Evolutionary conservation across 2,888 invertebrate genomes (phyloP).

Genomic region (Adela reaumurella): DNA sequence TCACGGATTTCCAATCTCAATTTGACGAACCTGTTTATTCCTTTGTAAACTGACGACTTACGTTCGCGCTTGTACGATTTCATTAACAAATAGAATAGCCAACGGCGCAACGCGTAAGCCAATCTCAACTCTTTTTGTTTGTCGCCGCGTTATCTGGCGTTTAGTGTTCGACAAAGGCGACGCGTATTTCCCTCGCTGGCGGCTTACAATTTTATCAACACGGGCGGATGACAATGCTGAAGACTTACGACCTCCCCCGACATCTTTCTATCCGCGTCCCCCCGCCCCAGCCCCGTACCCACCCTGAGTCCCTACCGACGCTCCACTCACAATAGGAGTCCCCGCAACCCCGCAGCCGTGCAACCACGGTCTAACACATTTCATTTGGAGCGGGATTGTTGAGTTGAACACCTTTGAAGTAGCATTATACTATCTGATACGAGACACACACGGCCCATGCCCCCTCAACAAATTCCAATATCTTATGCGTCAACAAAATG

Average conservation of each 20-base stretch:
- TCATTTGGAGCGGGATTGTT: background rate
- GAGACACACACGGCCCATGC: background rate
- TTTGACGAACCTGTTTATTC: background rate
- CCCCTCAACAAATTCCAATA: no score
- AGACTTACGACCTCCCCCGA: background rate
- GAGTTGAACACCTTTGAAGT: background rate
- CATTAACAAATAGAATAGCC: no score
- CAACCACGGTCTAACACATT: background rate
- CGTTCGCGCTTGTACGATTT: no score
- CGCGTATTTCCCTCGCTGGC: no score
- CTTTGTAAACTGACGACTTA: no score
- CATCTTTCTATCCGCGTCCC: background rate
- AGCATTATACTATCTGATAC: slow-evolving; percentile 12
- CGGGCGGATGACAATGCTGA: background rate
- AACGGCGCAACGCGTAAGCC: no score
- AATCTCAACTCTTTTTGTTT: no score
- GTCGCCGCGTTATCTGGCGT: no score
- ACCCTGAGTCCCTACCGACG: background rate
- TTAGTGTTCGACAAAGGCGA: no score
- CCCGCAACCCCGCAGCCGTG: background rate
- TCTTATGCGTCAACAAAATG: no score
- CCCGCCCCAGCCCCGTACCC: background rate
- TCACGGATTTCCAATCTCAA: no score
- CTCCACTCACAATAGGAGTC: background rate
- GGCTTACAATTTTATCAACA: background rate